These are phyloP conservation scores for Saimiri boliviensis DNA, from an alignment of 2,113 vertebrate species.

Conservation along the genomic window DNA sequence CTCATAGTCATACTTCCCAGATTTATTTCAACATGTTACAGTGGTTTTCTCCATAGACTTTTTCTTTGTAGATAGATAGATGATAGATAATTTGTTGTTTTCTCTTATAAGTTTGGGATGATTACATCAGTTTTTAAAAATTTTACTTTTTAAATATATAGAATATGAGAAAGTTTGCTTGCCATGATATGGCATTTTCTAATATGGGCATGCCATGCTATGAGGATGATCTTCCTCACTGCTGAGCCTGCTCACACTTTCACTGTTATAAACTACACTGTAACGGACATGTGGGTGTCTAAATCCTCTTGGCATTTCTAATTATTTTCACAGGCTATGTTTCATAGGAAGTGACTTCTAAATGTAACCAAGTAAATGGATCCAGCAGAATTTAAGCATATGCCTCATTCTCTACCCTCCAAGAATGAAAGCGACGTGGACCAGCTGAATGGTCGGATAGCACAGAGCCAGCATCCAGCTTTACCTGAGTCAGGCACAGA, in stretches of 20 bases:
- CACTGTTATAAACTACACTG: accelerated
- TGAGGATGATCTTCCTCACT: accelerated
- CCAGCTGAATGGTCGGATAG: accelerated
- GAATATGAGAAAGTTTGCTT: accelerated
- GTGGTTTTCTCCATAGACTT: background rate
- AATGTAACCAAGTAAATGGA: accelerated
- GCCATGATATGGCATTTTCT: accelerated
- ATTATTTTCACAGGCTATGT: background rate
- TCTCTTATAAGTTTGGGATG: background rate
- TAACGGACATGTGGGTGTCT: accelerated
- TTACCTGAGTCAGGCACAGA: accelerated
- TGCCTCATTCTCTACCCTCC: accelerated
- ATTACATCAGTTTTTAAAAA: background rate
- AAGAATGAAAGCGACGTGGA: no score
- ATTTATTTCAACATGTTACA: background rate
- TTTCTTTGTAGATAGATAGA: no score
- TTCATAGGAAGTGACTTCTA: background rate
- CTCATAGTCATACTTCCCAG: background rate
- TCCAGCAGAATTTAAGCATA: accelerated
- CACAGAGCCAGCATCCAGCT: background rate
- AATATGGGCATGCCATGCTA: accelerated
- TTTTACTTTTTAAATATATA: background rate
- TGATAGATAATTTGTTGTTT: background rate
- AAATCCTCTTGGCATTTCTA: background rate
- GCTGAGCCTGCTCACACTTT: background rate